Evolutionary conservation across 92 coral and sea anemone species (phyloP).

Genomic region (Siderastrea radians): DNA sequence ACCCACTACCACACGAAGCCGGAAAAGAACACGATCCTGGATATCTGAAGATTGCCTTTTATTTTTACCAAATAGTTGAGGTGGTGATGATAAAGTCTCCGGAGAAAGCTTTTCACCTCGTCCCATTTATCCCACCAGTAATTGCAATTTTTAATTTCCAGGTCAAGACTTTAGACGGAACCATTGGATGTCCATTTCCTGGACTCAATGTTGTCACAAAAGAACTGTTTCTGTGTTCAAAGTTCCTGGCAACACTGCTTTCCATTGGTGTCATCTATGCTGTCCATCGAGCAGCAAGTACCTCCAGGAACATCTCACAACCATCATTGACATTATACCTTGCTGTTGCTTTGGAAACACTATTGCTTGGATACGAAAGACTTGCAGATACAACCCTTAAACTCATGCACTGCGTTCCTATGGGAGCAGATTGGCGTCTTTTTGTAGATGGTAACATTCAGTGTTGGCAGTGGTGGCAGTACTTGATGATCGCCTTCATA

Average conservation of each 20-base stretch:
- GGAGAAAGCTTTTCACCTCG: slow-evolving; percentile 10
- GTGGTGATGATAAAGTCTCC: slow-evolving; percentile 23
- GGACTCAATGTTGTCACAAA: slow-evolving; percentile 73
- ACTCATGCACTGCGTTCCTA: slow-evolving; percentile 55
- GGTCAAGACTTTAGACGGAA: slow-evolving; percentile 15
- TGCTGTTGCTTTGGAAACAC: slow-evolving; percentile 47
- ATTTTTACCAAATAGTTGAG: slow-evolving; percentile 31
- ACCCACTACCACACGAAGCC: not conserved
- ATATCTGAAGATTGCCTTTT: slow-evolving; percentile 30
- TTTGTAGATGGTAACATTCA: slow-evolving; percentile 51
- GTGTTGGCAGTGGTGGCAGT: slow-evolving; percentile 77
- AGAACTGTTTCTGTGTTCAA: slow-evolving; percentile 44
- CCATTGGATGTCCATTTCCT: slow-evolving; percentile 66
- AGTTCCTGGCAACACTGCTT: slow-evolving; percentile 47
- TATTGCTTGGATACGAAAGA: slow-evolving; percentile 65
- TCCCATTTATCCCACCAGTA: slow-evolving; percentile 21
- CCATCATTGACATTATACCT: slow-evolving; percentile 22
- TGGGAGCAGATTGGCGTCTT: slow-evolving; percentile 28
- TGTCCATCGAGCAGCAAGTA: slow-evolving; percentile 18
- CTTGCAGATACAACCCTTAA: slow-evolving; percentile 59
- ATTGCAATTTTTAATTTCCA: slow-evolving; percentile 59
- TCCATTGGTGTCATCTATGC: slow-evolving; percentile 29
- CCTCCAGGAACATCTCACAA: not conserved
- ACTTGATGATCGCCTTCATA: slow-evolving; percentile 15
- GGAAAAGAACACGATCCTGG: slow-evolving; percentile 19